A percentile compares a stretch with the other conserved stretches of the same genome.
These are phyloP conservation scores for Holocentrus rufus DNA, from an alignment of 2,797 vertebrate genomes.

Conservation along the genomic window DNA sequence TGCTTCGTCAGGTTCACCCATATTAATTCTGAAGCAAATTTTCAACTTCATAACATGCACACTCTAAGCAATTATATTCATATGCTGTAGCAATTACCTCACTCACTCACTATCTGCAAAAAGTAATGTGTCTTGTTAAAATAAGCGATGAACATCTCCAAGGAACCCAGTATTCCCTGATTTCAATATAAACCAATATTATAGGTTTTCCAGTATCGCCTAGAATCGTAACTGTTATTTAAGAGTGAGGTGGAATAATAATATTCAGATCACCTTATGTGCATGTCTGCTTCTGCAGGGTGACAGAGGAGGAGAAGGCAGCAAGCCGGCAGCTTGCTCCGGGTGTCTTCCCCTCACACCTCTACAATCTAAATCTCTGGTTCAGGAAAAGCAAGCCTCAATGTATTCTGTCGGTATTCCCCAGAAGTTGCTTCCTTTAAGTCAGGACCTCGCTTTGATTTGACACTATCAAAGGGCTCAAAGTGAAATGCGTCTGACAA, in stretches of 20 bases:
- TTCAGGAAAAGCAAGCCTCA: conserved; percentile 38
- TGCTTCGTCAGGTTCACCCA: conserved; percentile 45
- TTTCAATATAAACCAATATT: conserved; percentile 41
- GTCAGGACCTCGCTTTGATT: conserved; percentile 77
- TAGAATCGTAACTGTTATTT: conserved; percentile 18
- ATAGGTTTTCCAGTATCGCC: conserved; percentile 8
- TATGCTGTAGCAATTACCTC: conserved; percentile 45
- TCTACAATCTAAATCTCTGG: conserved; percentile 18
- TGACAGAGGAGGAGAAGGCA: conserved; percentile 24
- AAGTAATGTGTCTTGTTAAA: conserved; percentile 38
- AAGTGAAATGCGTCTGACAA: conserved; percentile 75
- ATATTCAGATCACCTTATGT: conserved; percentile 35
- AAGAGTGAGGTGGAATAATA: conserved; percentile 33
- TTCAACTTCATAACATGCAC: conserved; percentile 46
- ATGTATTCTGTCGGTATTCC: conserved; percentile 47
- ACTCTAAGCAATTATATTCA: conserved; percentile 46
- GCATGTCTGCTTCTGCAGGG: conserved; percentile 15
- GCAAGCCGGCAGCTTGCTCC: conserved; percentile 31
- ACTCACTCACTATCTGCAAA: conserved; percentile 31
- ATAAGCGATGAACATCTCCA: conserved; percentile 36
- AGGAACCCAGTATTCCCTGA: conserved; percentile 19
- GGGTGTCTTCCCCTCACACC: conserved; percentile 38
- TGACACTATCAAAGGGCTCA: conserved; percentile 77
- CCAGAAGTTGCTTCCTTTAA: conserved; percentile 60
- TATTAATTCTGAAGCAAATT: conserved; percentile 52